Evolutionary conservation across 2,888 invertebrate species (phyloP).

Genomic region (Apodemia zela): DNA sequence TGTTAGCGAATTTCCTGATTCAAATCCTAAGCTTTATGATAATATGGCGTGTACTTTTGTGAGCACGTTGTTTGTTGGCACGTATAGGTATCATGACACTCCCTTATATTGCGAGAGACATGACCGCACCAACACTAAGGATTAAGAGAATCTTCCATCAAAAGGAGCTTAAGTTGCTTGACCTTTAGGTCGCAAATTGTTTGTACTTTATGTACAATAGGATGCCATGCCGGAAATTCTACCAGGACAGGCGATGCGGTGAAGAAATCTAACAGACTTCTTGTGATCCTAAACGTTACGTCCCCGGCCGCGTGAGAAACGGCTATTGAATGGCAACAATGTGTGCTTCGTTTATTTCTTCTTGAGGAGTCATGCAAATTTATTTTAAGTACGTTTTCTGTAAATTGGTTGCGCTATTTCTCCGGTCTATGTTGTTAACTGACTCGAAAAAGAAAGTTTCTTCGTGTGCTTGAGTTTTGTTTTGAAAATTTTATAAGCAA

Average conservation of each 20-base stretch:
- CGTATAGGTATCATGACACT: slow-evolving; percentile 33
- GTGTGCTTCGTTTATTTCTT: slow-evolving; percentile 18
- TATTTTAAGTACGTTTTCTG: slow-evolving; percentile 16
- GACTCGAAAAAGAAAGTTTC: background rate
- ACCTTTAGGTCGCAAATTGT: slow-evolving; percentile 26
- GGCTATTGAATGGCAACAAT: slow-evolving; percentile 24
- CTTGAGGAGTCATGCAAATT: slow-evolving; percentile 16
- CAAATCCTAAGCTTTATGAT: slow-evolving; percentile 37
- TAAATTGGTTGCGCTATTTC: background rate
- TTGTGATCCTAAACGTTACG: slow-evolving; percentile 32
- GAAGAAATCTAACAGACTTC: slow-evolving; percentile 39
- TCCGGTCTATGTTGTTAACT: background rate
- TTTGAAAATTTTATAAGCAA: too few relatives aligned
- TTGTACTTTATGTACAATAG: slow-evolving; percentile 31
- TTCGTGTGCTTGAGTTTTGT: too few relatives aligned
- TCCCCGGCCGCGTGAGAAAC: slow-evolving; percentile 37
- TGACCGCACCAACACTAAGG: slow-evolving; percentile 23
- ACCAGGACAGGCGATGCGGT: slow-evolving; percentile 42
- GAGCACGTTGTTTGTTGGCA: slow-evolving; percentile 27
- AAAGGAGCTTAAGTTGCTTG: slow-evolving; percentile 22
- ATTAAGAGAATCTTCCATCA: slow-evolving; percentile 6
- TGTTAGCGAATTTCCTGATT: slow-evolving; percentile 32
- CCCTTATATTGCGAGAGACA: slow-evolving; percentile 30
- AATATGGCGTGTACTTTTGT: slow-evolving; percentile 34
- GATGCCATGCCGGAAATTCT: slow-evolving; percentile 37